phyloP scores from a whole-genome alignment of 2,888 invertebrate species.

The Drosophila peninsularis region DNA sequence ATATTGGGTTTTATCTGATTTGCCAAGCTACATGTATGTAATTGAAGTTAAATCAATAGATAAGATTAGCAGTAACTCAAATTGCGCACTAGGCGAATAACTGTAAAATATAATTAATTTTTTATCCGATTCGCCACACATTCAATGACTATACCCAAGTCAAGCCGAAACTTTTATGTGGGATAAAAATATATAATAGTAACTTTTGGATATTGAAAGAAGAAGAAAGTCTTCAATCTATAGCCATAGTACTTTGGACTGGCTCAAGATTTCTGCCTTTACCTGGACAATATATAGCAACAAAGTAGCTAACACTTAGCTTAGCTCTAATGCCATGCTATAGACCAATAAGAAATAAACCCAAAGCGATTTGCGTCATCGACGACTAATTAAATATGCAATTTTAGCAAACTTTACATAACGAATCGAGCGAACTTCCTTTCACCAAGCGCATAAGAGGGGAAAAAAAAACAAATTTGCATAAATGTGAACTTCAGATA shows the following conservation, averaged over 20 bases:
- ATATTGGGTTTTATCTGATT: neutral
- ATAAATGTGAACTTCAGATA: slow-evolving; percentile 26
- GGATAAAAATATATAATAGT: neutral
- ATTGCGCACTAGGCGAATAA: neutral
- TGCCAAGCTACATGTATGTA: neutral
- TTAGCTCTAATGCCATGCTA: neutral
- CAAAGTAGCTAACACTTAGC: neutral
- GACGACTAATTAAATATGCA: slow-evolving; percentile 26
- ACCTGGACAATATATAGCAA: neutral
- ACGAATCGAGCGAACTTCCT: slow-evolving; percentile 41
- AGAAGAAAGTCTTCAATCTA: too few species aligned
- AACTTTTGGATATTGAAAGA: too few species aligned
- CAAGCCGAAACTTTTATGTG: neutral
- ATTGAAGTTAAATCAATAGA: neutral
- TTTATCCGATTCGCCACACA: neutral
- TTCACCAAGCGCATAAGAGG: slow-evolving; percentile 26
- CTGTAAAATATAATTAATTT: neutral
- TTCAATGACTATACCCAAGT: neutral
- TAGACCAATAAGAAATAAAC: neutral
- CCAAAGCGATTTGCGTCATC: slow-evolving; percentile 32
- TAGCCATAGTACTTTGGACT: too few species aligned
- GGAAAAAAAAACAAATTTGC: slow-evolving; percentile 24
- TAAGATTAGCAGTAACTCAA: neutral
- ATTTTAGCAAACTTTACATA: slow-evolving; percentile 23
- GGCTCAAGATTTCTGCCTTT: too few species aligned